These are phyloP conservation scores for Drosophila ezoana DNA, from an alignment of 2,888 invertebrate genomes.

Conservation along the genomic window DNA sequence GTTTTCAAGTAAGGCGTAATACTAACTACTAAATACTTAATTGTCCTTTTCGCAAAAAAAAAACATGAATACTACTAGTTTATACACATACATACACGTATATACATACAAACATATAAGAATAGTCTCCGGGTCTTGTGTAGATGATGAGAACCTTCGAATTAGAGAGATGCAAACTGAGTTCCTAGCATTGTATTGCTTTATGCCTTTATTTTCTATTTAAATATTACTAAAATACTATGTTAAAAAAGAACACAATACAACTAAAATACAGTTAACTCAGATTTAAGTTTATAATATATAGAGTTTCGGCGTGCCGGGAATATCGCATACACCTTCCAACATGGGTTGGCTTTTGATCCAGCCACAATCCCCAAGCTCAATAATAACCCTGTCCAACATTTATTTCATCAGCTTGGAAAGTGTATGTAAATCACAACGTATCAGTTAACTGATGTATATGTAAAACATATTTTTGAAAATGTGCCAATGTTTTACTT, in stretches of 20 bases:
- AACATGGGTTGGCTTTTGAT: not conserved
- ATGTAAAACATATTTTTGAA: constrained; percentile 14
- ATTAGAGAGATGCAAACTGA: constrained; percentile 72
- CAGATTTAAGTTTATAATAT: not conserved
- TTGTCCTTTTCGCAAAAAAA: constrained; percentile 6
- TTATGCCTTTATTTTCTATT: constrained; percentile 74
- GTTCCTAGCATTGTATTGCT: constrained; percentile 79
- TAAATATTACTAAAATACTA: constrained; percentile 41
- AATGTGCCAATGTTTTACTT: constrained; percentile 47
- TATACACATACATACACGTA: not conserved
- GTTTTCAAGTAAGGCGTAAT: constrained; percentile 2
- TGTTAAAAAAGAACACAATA: constrained; percentile 15
- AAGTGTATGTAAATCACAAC: constrained; percentile 2
- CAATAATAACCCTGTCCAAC: too few relatives aligned
- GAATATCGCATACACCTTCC: constrained; percentile 12
- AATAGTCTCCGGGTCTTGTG: constrained; percentile 9
- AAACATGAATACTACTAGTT: not conserved
- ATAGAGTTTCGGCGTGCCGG: constrained; percentile 42
- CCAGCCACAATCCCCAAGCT: not conserved
- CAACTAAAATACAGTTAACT: not conserved
- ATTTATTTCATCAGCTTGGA: not conserved
- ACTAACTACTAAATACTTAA: not conserved
- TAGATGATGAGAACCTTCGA: constrained; percentile 36
- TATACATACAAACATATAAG: not conserved
- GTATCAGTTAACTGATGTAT: constrained; percentile 1